These are phyloP conservation scores for Aurelia aurita DNA, from an alignment of 30 jellyfish, hydroid and myxozoan species.

Conservation along the genomic window DNA sequence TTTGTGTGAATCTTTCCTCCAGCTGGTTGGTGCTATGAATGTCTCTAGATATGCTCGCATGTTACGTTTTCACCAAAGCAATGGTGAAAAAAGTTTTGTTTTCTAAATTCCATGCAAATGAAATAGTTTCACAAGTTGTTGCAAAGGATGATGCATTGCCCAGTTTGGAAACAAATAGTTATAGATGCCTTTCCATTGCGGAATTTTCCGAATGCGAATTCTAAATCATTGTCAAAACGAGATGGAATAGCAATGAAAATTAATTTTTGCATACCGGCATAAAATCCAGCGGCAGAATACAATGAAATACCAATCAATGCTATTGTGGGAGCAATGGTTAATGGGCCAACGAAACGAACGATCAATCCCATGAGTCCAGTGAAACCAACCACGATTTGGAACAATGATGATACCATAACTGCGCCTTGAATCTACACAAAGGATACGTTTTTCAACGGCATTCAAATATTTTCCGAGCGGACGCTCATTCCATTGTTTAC, in stretches of 20 bases:
- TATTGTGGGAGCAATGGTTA: conserved; percentile 94
- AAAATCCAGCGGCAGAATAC: conserved; percentile 85
- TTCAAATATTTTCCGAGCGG: too few species aligned
- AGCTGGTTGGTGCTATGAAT: too few species aligned
- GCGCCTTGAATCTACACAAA: conserved; percentile 93
- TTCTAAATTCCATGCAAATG: too few species aligned
- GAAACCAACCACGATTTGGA: conserved; percentile 92
- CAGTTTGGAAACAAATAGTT: too few species aligned
- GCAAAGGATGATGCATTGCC: too few species aligned
- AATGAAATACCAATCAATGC: conserved; percentile 90
- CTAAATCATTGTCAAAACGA: background rate
- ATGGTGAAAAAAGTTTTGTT: too few species aligned
- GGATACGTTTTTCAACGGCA: background rate
- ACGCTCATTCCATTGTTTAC: too few species aligned
- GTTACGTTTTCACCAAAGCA: too few species aligned
- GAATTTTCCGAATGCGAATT: background rate
- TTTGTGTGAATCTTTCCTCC: too few species aligned
- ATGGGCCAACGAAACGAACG: conserved; percentile 86
- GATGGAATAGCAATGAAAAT: background rate
- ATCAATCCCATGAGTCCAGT: conserved; percentile 86
- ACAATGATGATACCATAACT: conserved; percentile 89
- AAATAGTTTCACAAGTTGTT: too few species aligned
- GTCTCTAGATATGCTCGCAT: too few species aligned
- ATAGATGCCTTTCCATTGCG: too few species aligned
- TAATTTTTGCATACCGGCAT: conserved; percentile 67